Base-by-base conservation (phyloP, 2,797 vertebrate species). In the Vireo griseus region DNA sequence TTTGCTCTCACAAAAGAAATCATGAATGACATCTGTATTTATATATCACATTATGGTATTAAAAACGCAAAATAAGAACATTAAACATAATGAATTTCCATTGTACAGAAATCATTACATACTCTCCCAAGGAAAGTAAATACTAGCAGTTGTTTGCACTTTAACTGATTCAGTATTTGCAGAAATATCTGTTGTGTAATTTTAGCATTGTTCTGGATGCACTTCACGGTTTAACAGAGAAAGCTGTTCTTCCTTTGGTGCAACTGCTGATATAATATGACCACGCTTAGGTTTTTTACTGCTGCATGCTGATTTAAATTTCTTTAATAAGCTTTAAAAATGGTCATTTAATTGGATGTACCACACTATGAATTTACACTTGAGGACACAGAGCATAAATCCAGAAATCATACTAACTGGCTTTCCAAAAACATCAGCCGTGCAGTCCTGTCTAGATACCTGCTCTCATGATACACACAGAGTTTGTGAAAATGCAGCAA, bases 1-100 rank as follows among this genome's bases (percentile, higher is more conserved):
- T 77, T 88, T 83, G 16, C 11, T 67, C 24, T 67, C 45, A 16
- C 45, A 92, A 90, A 92, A 86, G 52, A 79, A 88, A 90, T 39
- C 7, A 67, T 83, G 86, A 86, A 74, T 88, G 18, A 69, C 57
- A 90, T 67, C 33, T 79, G 57, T 77, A 82, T 86, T 83, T 50
- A 90, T 71, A 68, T 33, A 83, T 25, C 13, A 26, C 37, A 44
- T 67, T 73, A 42, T 48, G 76, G 63, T 76, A 82, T 20, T 87
- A 91, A 87, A 90, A 87, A 93, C 76, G 18, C 22, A 89, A 73
- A 91, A 82, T 78, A 82, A 81, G 50, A 59, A 47, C 37, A 86
- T 63, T 88, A 83, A 92, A 67, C 6, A 42, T 25, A 5, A 68
- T 69, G 50, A 37, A 73, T 73, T 68, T 66, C 20, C 18, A 52